Percentiles rank a stretch among this genome's conserved stretches.
Evolutionary conservation across 2,797 vertebrate species (phyloP).

Genomic region (Tangara arthus): DNA sequence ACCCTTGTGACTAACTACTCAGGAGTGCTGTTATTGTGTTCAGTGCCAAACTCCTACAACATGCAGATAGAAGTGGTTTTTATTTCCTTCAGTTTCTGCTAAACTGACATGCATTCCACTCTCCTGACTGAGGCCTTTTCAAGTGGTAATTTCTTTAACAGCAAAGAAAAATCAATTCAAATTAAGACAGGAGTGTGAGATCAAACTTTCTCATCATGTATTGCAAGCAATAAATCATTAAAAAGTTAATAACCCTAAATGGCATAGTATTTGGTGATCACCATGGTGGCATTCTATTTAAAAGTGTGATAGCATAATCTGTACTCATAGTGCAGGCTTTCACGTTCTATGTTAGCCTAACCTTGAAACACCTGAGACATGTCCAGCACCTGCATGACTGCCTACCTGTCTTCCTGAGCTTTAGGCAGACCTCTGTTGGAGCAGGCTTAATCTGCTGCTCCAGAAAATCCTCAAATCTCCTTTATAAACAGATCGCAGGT

Average conservation of each 20-base stretch:
- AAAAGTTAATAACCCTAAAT: background rate
- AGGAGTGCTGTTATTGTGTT: constrained; percentile 7
- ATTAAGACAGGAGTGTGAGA: background rate
- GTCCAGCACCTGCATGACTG: background rate
- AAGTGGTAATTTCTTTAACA: background rate
- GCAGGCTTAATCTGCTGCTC: background rate
- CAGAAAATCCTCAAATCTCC: background rate
- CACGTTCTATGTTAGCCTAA: background rate
- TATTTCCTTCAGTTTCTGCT: constrained; percentile 28
- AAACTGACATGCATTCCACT: constrained; percentile 15
- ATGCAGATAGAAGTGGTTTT: background rate
- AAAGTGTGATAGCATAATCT: background rate
- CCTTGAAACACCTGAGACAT: background rate
- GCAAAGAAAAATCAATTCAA: constrained; percentile 6
- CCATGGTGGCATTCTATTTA: background rate
- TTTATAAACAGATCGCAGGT: background rate
- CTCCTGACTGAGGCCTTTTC: background rate
- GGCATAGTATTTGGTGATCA: background rate
- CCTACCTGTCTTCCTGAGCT: background rate
- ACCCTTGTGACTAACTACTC: constrained; percentile 7
- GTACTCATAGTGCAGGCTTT: background rate
- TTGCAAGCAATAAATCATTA: background rate
- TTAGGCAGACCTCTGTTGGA: background rate
- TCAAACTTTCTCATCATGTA: background rate
- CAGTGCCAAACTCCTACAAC: constrained; percentile 27